Evolutionary conservation across 2,797 vertebrate species (phyloP).

Genomic region (Eulemur albifrons): DNA sequence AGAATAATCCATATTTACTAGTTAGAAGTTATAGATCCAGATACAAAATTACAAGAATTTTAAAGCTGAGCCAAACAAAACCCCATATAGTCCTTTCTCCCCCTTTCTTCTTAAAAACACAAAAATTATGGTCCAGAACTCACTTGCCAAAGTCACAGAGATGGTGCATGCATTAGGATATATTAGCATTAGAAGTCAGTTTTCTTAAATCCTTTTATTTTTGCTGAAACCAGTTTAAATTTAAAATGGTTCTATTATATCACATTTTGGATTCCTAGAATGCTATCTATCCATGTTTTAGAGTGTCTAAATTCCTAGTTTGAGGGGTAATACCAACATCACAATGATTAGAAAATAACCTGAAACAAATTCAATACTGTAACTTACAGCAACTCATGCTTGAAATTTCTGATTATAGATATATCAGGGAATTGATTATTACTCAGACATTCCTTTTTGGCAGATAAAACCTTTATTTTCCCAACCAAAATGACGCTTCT

Average conservation of each 20-base stretch:
- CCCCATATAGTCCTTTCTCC: background rate
- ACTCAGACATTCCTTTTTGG: background rate
- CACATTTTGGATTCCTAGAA: background rate
- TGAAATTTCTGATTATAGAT: background rate
- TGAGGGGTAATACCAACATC: background rate
- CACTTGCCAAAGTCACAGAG: background rate
- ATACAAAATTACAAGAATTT: background rate
- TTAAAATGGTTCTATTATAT: background rate
- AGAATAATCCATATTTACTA: background rate
- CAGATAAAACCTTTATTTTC: constrained; percentile 24
- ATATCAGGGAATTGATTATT: background rate
- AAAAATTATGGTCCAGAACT: background rate
- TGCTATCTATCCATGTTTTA: background rate
- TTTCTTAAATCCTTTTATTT: background rate
- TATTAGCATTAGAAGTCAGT: background rate
- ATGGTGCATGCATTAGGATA: background rate
- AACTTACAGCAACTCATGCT: background rate
- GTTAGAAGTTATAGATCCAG: background rate
- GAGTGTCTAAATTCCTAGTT: background rate
- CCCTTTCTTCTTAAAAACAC: background rate
- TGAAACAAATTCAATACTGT: constrained; percentile 13
- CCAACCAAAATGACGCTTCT: background rate
- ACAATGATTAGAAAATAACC: constrained; percentile 9
- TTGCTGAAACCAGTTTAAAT: constrained; percentile 34
- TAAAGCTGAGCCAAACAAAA: constrained; percentile 20